Percentiles rank a stretch among this genome's conserved stretches.
phyloP scores from a whole-genome alignment of 2,113 vertebrate species.

The Regulus satrapa region DNA sequence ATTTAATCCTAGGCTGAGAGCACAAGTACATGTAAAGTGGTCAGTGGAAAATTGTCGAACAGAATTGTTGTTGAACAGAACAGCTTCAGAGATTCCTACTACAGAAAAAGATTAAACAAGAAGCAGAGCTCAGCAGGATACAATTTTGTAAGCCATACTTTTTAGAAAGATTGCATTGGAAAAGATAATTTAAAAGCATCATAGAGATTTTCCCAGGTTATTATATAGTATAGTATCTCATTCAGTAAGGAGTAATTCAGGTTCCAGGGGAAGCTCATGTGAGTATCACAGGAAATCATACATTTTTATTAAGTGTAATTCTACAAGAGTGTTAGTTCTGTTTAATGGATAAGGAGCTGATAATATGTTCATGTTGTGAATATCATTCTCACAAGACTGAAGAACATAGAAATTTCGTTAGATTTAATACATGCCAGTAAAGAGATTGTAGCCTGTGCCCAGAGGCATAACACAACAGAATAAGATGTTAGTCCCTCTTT shows the following conservation, averaged over 20 bases:
- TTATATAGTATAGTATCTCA: neutral
- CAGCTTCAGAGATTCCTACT: neutral
- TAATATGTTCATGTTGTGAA: neutral
- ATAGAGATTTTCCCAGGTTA: neutral
- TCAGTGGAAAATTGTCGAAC: neutral
- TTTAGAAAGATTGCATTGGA: neutral
- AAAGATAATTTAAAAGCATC: neutral
- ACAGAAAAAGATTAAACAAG: neutral
- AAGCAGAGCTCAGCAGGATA: neutral
- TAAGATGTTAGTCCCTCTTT: neutral
- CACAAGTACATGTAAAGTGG: neutral
- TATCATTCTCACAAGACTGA: neutral
- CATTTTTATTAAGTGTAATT: neutral
- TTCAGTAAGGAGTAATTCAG: neutral
- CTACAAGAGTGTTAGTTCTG: neutral
- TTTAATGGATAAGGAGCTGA: slow-evolving; percentile 3
- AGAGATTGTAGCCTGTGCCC: neutral
- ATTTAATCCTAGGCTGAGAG: neutral
- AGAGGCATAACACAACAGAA: slow-evolving; percentile 6
- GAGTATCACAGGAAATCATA: neutral
- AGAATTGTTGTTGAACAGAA: too few relatives aligned
- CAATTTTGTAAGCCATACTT: neutral
- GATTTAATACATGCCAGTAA: neutral
- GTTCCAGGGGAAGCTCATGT: neutral
- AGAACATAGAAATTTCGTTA: neutral